Evolutionary conservation across 2,797 vertebrate species (phyloP).

Genomic region (Phrynocephalus guinanensis): DNA sequence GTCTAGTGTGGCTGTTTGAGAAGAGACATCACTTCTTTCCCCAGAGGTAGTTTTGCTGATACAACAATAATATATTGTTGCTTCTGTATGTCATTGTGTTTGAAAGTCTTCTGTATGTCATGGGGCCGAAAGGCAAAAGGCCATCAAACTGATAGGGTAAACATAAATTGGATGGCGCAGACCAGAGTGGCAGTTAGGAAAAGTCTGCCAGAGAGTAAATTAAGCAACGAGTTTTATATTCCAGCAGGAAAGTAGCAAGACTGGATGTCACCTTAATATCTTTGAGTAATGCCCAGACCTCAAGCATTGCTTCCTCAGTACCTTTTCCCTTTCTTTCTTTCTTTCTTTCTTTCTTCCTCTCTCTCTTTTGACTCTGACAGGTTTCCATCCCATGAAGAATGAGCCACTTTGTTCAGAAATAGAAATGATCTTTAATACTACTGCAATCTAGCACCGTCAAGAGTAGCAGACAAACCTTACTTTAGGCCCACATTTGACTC

Average conservation of each 20-base stretch:
- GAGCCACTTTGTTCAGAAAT: conserved; percentile 55
- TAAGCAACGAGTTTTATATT: not conserved
- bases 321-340: not conserved
- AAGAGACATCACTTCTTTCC: too few relatives aligned
- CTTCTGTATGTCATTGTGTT: too few relatives aligned
- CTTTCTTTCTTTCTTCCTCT: not conserved
- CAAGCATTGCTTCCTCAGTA: not conserved
- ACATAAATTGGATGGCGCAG: not conserved
- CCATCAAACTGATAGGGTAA: not conserved
- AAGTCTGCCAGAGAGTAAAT: not conserved
- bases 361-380: conserved; percentile 45
- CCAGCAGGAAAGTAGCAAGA: not conserved
- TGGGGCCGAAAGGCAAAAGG: not conserved
- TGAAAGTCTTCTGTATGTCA: too few relatives aligned
- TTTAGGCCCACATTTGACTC: not conserved
- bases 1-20: too few relatives aligned
- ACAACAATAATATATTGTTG: too few relatives aligned
- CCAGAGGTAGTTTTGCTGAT: too few relatives aligned
- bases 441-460: not conserved
- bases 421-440: conserved; percentile 45
- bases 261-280: conserved; percentile 6
- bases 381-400: conserved; percentile 57
- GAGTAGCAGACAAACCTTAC: not conserved
- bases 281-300: not conserved
- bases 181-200: not conserved